Base-by-base conservation (phyloP, 2,888 invertebrate genomes). In the Epinotia bilunana region DNA sequence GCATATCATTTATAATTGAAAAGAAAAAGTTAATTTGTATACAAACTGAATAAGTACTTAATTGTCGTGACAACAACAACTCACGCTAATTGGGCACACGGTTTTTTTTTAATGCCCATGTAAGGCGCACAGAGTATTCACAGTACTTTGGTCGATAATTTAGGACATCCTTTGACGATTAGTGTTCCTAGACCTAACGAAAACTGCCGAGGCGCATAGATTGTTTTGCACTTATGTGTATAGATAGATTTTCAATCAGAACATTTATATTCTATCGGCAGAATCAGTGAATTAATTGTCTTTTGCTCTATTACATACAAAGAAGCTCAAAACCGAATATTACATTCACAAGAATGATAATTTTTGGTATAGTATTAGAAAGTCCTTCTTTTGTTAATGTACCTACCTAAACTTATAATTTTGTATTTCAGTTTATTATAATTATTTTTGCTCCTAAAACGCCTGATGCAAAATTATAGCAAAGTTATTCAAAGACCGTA, bases 121-220 rank as follows among this genome's bases (percentile, higher is more conserved):
- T 23, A 1, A 23, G 23, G 23, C 23, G 23, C 23, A 23, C 2
- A 23, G 23, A 23, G 23, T 23, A 23, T 23, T 23, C 23, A 23
- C 23, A 23, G 23, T 23, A 46, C 3, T 46, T 46, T 13, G 16
- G 13, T 49, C 46, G 5, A 16, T 16, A 49, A 49, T 49, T 49
- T 13, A 3, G 49, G 16, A 16, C 12, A 49, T 49, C 49, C 16
- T 16, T 49, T 16, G 49, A 49, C 16, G 49, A 33, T 3, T 49
- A 49, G 49, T 16, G 16, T 13, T 49, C 49, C 49, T 49, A 49
- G 16, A 49, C 23, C 16, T 4, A 65, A 33, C n/a, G 6, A 28
- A 53, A 65, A 53, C 28, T 67, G 55, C 33, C 53, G 65, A 67
- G 55, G 67, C 65, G 58, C 23, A n/a, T 55, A 18, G 13, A 3